Conservation (phyloP, 2,888 invertebrate species). For the Hedychridium roseum region DNA sequence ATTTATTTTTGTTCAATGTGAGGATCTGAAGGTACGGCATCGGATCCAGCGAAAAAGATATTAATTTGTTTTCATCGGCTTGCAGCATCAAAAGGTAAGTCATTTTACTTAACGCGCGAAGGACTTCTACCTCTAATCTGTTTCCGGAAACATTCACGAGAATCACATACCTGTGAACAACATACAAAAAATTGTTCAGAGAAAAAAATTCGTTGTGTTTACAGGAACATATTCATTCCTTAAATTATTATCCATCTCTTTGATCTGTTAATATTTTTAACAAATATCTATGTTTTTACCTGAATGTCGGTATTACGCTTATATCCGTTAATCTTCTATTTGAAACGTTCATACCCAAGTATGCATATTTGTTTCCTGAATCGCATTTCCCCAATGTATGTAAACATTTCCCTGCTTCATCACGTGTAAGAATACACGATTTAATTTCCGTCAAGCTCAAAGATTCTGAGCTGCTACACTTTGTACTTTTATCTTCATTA, state of each 20-base stretch:
- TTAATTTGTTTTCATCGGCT: slow-evolving; percentile 68
- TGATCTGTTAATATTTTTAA: too few species aligned
- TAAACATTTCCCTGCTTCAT: slow-evolving; percentile 62
- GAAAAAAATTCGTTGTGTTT: too few species aligned
- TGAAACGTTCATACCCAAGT: slow-evolving; percentile 67
- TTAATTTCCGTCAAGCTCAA: neutral
- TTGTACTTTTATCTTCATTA: too few species aligned
- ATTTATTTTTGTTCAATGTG: slow-evolving; percentile 67
- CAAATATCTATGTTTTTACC: too few species aligned
- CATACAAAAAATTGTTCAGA: too few species aligned
- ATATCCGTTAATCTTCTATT: slow-evolving; percentile 67
- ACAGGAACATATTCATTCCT: too few species aligned
- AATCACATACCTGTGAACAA: slow-evolving; percentile 68
- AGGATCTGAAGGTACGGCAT: slow-evolving; percentile 71
- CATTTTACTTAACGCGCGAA: slow-evolving; percentile 66
- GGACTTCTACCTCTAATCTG: slow-evolving; percentile 62
- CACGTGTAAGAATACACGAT: slow-evolving; percentile 44
- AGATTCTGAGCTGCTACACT: neutral
- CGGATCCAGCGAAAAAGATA: slow-evolving; percentile 65
- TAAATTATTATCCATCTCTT: too few species aligned
- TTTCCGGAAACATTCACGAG: slow-evolving; percentile 70
- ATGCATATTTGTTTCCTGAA: slow-evolving; percentile 68
- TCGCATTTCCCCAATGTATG: slow-evolving; percentile 65
- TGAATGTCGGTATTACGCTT: slow-evolving; percentile 65
- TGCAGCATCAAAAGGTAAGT: slow-evolving; percentile 69